Evolutionary conservation across 2,113 vertebrate species (phyloP).

Genomic region (Proteles cristata): DNA sequence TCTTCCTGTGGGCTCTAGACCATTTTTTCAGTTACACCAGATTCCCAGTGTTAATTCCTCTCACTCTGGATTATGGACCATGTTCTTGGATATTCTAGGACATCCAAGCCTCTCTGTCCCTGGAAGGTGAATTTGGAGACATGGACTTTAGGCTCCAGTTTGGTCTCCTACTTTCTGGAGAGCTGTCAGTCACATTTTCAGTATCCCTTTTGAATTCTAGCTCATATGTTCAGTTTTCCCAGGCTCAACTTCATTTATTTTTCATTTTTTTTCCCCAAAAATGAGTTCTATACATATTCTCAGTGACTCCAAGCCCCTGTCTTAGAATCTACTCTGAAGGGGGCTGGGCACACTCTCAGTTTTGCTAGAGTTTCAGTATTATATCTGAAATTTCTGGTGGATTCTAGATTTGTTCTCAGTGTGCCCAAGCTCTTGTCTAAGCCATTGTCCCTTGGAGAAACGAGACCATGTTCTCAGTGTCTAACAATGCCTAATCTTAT

Average conservation of each 20-base stretch:
- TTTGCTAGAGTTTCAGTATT: neutral
- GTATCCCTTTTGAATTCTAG: neutral
- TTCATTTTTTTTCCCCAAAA: neutral
- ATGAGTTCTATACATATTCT: neutral
- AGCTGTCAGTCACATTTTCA: neutral
- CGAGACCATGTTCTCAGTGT: neutral
- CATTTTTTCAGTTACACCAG: constrained; percentile 83
- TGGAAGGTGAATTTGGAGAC: neutral
- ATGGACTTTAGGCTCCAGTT: neutral
- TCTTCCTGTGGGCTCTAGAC: constrained; percentile 77
- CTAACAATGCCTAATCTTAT: fast-evolving
- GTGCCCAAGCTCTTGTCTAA: neutral
- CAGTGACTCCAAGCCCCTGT: neutral
- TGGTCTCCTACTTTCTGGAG: neutral
- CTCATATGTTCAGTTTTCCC: neutral
- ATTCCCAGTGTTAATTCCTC: neutral
- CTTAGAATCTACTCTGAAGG: neutral
- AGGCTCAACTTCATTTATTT: neutral
- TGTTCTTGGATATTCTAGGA: neutral
- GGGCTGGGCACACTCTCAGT: neutral
- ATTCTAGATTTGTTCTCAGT: neutral
- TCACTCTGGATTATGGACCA: neutral
- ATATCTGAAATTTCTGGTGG: neutral
- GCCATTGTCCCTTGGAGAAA: neutral
- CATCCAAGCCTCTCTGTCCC: too few species aligned